phyloP scores from a whole-genome alignment of 2,797 vertebrate genomes.

The Lophotriccus pileatus region DNA sequence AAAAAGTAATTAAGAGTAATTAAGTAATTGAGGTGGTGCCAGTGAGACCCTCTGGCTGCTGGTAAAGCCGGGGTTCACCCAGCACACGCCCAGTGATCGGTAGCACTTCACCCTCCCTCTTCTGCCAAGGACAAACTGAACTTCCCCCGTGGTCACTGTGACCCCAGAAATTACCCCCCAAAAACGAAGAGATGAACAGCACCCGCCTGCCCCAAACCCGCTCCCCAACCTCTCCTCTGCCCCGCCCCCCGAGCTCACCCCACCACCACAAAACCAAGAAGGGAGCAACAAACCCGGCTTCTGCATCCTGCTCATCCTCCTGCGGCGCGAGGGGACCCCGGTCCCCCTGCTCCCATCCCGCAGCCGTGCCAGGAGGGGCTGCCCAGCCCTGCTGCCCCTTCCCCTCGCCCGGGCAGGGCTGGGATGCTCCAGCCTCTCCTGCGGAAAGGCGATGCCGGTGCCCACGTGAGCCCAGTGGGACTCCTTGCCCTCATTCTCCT shows the following conservation, averaged over 20 bases:
- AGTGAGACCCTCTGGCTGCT: background rate
- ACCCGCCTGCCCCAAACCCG: background rate
- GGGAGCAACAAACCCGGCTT: conserved; percentile 9
- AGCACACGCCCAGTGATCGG: rapidly evolving
- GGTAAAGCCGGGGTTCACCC: rapidly evolving
- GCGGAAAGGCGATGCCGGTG: background rate
- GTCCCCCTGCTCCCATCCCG: background rate
- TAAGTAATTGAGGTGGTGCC: background rate
- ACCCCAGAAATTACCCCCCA: background rate
- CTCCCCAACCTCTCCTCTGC: background rate
- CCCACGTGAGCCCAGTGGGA: conserved; percentile 65
- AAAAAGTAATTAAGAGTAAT: background rate
- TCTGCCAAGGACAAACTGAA: background rate
- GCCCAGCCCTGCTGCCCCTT: background rate
- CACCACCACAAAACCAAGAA: rapidly evolving
- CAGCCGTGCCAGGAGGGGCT: background rate
- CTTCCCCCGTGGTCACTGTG: background rate
- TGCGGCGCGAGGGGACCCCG: rapidly evolving
- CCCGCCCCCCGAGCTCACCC: background rate
- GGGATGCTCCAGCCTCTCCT: background rate
- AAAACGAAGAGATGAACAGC: rapidly evolving
- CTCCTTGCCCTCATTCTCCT: conserved; percentile 63
- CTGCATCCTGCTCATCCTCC: conserved; percentile 7
- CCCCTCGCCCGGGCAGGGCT: background rate
- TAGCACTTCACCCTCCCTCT: rapidly evolving